Evolutionary conservation across 2,888 invertebrate species (phyloP).

Genomic region (Caenorhabditis zanzibari): DNA sequence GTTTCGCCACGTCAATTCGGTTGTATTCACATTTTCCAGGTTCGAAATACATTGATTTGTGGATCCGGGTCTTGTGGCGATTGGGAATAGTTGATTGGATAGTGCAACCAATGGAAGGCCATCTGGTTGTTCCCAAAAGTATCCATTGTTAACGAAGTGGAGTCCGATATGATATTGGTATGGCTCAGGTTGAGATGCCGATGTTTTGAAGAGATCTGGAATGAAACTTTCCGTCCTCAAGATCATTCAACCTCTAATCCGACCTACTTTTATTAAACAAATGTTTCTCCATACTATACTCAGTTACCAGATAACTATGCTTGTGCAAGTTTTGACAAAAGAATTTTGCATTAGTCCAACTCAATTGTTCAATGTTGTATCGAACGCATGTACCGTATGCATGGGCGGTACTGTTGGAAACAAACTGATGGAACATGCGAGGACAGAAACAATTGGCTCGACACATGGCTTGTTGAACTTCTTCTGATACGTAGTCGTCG

Average conservation of each 20-base stretch:
- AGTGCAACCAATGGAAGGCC: conserved; percentile 26
- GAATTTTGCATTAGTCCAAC: conserved; percentile 44
- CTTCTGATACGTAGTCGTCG: conserved; percentile 45
- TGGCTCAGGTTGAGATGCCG: conserved; percentile 4
- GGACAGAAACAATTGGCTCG: conserved; percentile 41
- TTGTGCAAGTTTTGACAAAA: conserved; percentile 36
- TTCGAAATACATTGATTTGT: conserved; percentile 24
- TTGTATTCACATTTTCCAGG: background rate
- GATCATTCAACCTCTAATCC: background rate
- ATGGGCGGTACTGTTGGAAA: conserved; percentile 5
- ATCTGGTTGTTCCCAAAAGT: conserved; percentile 44
- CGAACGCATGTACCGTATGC: conserved; percentile 24
- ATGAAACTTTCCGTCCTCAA: no score
- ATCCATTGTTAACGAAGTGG: conserved; percentile 36
- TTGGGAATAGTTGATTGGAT: conserved; percentile 5
- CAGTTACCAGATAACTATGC: conserved; percentile 21
- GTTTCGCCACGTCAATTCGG: conserved; percentile 19
- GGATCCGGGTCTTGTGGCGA: background rate
- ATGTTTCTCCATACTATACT: conserved; percentile 36
- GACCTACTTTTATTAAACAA: conserved; percentile 31
- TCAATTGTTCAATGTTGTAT: background rate
- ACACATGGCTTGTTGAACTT: conserved; percentile 40
- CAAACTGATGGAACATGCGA: conserved; percentile 20
- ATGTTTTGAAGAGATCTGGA: conserved; percentile 26
- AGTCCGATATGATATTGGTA: conserved; percentile 40